Evolutionary conservation across 2,888 invertebrate species (phyloP).

Genomic region (Conus canariensis): DNA sequence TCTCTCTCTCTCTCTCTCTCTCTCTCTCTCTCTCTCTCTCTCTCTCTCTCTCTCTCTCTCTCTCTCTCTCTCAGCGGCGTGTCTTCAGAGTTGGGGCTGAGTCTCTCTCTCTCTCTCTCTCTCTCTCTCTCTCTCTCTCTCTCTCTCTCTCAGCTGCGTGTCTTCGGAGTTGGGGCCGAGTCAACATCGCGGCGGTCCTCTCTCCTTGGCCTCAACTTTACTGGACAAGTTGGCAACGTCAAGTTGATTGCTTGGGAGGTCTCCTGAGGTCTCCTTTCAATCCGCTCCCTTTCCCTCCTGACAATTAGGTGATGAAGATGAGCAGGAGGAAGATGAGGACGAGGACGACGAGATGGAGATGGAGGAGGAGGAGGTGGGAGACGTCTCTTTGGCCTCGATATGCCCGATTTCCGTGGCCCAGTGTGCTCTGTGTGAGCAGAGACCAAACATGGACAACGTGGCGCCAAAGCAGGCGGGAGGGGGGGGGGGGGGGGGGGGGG

Average conservation of each 20-base stretch:
- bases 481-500: background rate
- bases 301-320: constrained; percentile 2
- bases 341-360: background rate
- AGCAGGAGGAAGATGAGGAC: background rate
- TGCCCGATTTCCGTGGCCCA: background rate
- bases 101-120: background rate
- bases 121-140: background rate
- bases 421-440: background rate
- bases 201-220: background rate
- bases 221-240: background rate
- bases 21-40: background rate
- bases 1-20: background rate
- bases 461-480: background rate
- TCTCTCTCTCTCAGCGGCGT: background rate
- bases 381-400: background rate
- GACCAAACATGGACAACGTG: background rate
- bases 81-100: background rate
- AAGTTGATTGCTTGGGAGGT: constrained; percentile 19
- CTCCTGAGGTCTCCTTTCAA: background rate
- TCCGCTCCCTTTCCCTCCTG: background rate
- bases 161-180: background rate
- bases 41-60: too few relatives aligned
- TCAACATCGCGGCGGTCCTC: background rate
- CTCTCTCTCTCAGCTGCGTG: background rate
- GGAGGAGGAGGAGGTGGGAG: too few relatives aligned